Conservation (phyloP, 2,113 vertebrate genomes). For the Butastur rufipennis region DNA sequence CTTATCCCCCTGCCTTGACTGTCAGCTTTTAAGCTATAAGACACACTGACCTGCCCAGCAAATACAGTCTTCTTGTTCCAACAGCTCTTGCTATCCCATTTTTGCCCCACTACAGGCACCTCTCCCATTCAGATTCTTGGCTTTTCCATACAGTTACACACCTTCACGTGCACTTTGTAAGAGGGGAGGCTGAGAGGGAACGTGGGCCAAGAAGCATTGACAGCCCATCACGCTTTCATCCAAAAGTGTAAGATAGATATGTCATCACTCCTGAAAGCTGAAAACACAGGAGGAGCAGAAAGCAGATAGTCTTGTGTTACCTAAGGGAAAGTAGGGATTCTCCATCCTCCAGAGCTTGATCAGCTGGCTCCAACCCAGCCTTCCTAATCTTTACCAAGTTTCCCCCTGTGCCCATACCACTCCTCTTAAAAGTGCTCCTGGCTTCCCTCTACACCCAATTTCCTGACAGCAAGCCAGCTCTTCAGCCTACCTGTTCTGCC, state of each 20-base stretch:
- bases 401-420: background rate
- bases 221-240: background rate
- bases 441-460: background rate
- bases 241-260: background rate
- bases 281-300: background rate
- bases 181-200: background rate
- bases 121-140: background rate
- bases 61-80: background rate
- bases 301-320: background rate
- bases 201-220: background rate
- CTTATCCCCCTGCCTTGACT: background rate
- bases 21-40: background rate
- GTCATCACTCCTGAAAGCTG: background rate
- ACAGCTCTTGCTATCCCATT: background rate
- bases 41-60: background rate
- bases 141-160: background rate
- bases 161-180: background rate
- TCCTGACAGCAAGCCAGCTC: background rate
- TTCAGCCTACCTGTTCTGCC: background rate
- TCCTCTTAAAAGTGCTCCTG: background rate
- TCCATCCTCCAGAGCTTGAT: background rate
- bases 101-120: background rate
- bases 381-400: background rate
- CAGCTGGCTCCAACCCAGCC: background rate
- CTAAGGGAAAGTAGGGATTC: background rate